Conservation (phyloP, 1,140 invertebrate species). For the Papilio xuthus region DNA sequence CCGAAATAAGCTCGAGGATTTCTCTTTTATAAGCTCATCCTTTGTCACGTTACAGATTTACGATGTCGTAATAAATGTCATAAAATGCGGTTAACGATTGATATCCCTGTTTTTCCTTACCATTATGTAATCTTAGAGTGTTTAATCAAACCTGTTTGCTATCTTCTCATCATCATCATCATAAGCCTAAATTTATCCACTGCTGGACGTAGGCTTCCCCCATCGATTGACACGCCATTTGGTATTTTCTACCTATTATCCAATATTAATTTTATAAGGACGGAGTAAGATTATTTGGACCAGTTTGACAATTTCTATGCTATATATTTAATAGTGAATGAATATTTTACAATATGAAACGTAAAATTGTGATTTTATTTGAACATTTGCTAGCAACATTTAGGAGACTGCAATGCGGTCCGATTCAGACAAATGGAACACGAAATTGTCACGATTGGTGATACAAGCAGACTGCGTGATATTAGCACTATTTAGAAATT, state of each 20-base stretch:
- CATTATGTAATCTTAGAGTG: background rate
- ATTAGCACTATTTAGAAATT: constrained; percentile 5
- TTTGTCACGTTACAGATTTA: constrained; percentile 18
- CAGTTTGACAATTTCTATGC: too few species aligned
- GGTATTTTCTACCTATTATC: too few species aligned
- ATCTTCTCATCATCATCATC: too few species aligned
- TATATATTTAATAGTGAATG: too few species aligned
- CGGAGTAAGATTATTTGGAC: too few species aligned
- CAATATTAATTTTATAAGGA: background rate
- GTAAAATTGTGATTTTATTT: background rate
- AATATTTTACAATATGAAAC: background rate
- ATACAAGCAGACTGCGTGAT: background rate
- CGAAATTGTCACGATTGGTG: constrained; percentile 9
- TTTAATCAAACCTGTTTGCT: background rate
- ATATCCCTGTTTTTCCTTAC: constrained; percentile 13
- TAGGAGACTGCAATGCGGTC: constrained; percentile 16
- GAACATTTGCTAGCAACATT: background rate
- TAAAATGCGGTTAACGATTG: constrained; percentile 16
- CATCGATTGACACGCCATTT: too few species aligned
- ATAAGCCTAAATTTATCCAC: too few species aligned
- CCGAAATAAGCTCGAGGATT: constrained; percentile 13
- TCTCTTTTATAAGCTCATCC: constrained; percentile 20
- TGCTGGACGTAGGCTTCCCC: too few species aligned
- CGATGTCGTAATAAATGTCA: constrained; percentile 13
- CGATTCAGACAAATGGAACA: background rate